Conservation (phyloP, 2,888 invertebrate genomes). For the Agapetus fuscipes region DNA sequence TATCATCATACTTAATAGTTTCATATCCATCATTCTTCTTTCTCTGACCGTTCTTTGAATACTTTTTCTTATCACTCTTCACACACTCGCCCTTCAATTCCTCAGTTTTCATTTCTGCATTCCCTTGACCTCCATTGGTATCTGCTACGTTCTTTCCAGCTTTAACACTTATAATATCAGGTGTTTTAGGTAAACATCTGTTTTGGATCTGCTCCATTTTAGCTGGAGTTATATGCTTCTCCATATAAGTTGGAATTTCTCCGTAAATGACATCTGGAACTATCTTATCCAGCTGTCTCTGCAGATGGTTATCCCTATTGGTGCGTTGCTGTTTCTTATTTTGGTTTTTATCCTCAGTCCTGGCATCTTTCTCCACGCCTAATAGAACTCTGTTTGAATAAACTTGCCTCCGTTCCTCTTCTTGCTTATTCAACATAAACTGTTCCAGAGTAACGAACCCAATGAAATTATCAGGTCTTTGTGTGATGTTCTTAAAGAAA, state of each 20-base stretch:
- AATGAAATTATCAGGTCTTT: slow-evolving; percentile 48
- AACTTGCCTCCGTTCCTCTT: slow-evolving; percentile 55
- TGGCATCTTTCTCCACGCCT: slow-evolving; percentile 37
- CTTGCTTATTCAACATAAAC: slow-evolving; percentile 68
- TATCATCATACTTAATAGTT: slow-evolving; percentile 20
- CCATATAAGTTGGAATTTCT: slow-evolving; percentile 26
- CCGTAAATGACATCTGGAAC: slow-evolving; percentile 50
- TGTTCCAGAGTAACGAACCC: slow-evolving; percentile 69
- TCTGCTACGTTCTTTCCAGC: neutral
- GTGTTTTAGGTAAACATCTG: slow-evolving; percentile 36
- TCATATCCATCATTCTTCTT: slow-evolving; percentile 21
- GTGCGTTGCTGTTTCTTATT: slow-evolving; percentile 21
- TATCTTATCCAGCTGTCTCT: slow-evolving; percentile 29
- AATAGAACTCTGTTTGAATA: slow-evolving; percentile 47
- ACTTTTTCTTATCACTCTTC: neutral
- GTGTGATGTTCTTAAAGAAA: slow-evolving; percentile 32
- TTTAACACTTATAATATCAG: slow-evolving; percentile 18
- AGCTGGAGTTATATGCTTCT: slow-evolving; percentile 25
- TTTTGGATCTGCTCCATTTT: slow-evolving; percentile 32
- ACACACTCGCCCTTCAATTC: neutral
- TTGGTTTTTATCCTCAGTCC: slow-evolving; percentile 23
- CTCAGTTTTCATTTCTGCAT: neutral
- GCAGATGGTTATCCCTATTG: slow-evolving; percentile 22
- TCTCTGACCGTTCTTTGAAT: slow-evolving; percentile 2
- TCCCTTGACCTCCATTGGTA: neutral